These are phyloP conservation scores for Odontesthes bonariensis DNA, from an alignment of 2,113 vertebrate species.

Conservation along the genomic window DNA sequence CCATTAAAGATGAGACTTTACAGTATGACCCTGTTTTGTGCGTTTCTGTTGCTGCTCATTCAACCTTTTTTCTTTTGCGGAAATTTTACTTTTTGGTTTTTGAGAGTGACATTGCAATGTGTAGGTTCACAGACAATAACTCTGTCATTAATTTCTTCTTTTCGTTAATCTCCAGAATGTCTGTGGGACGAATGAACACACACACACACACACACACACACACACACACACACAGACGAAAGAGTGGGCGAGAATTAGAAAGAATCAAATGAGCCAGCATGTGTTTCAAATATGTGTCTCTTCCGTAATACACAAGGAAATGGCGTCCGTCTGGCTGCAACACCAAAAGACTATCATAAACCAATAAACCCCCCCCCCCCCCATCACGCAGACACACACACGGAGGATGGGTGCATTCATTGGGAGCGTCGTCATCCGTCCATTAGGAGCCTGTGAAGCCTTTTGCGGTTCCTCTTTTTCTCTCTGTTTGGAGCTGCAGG, in stretches of 20 bases:
- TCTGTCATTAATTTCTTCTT: neutral
- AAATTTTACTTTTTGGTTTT: too few species aligned
- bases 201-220: conserved; percentile 9
- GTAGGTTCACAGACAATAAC: neutral
- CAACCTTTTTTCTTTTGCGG: conserved; percentile 22
- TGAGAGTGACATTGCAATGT: neutral
- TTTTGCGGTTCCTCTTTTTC: conserved; percentile 48
- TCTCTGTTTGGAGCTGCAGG: too few species aligned
- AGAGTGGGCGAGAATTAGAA: neutral
- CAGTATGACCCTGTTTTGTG: conserved; percentile 36
- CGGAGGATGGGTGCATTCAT: conserved; percentile 67
- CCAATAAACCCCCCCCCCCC: conserved; percentile 53
- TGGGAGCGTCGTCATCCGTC: conserved; percentile 62
- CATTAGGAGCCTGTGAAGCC: conserved; percentile 60
- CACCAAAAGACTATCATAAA: conserved; percentile 79
- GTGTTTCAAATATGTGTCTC: conserved; percentile 79
- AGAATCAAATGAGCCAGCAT: conserved; percentile 67
- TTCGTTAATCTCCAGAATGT: neutral
- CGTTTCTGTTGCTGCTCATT: neutral
- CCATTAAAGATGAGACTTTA: conserved; percentile 80
- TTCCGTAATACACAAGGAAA: conserved; percentile 62
- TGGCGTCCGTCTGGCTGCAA: conserved; percentile 76
- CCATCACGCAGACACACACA: neutral
- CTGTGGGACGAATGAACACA: neutral
- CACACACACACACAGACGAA: neutral